These are phyloP conservation scores for Phylloscopus trochilus DNA, from an alignment of 2,113 vertebrate genomes.

Conservation along the genomic window DNA sequence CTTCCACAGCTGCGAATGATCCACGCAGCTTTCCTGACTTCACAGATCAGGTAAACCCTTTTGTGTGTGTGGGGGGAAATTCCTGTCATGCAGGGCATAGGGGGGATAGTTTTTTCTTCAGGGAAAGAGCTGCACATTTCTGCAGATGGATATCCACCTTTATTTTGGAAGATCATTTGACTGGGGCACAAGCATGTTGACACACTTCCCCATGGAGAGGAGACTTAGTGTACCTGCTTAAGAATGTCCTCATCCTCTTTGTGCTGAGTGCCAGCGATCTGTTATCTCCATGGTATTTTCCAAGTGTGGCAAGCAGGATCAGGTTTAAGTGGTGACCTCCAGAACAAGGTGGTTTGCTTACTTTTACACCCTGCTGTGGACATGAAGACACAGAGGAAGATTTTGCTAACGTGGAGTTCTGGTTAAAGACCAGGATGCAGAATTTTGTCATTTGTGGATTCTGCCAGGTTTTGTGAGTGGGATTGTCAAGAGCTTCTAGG, in stretches of 20 bases:
- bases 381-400: not conserved
- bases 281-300: not conserved
- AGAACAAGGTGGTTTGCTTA: not conserved
- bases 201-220: not conserved
- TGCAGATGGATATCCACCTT: not conserved
- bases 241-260: not conserved
- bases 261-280: not conserved
- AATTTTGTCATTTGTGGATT: not conserved
- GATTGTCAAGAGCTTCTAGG: not conserved
- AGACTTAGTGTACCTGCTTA: not conserved
- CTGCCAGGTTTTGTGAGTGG: not conserved
- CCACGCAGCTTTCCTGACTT: not conserved
- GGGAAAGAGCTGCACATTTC: not conserved
- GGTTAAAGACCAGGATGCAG: not conserved
- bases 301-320: not conserved
- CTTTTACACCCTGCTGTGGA: not conserved
- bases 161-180: not conserved
- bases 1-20: not conserved
- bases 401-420: not conserved
- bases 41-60: not conserved
- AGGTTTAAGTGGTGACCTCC: not conserved
- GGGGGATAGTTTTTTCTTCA: not conserved
- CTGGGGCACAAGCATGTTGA: not conserved
- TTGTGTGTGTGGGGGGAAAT: rapidly evolving
- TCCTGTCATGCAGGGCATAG: not conserved